A percentile compares a stretch with the other conserved stretches of the same genome.
Evolutionary conservation across 2,888 invertebrate genomes (phyloP).

Genomic region (Pasiphila rectangulata): DNA sequence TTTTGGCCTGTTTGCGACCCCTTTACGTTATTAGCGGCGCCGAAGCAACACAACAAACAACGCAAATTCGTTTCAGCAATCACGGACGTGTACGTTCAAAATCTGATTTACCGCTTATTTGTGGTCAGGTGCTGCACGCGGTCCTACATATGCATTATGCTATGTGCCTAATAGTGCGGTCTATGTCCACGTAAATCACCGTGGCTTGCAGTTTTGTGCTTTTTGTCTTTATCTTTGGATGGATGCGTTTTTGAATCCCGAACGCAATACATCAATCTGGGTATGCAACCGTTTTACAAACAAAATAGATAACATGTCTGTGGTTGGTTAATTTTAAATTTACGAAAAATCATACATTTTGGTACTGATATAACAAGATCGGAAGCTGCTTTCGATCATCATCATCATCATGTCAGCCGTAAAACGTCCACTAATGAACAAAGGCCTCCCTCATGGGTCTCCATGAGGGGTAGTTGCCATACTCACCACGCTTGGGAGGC

Average conservation of each 20-base stretch:
- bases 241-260: constrained; percentile 2
- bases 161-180: neutral
- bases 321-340: too few species aligned
- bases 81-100: constrained; percentile 64
- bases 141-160: constrained; percentile 16
- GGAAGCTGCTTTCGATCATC: too few species aligned
- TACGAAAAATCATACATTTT: too few species aligned
- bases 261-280: constrained; percentile 2
- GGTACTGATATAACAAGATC: too few species aligned
- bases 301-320: too few species aligned
- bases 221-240: constrained; percentile 6
- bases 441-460: too few species aligned
- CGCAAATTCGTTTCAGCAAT: constrained; percentile 69
- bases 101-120: constrained; percentile 78
- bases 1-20: constrained; percentile 39
- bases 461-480: too few species aligned
- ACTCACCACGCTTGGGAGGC: too few species aligned
- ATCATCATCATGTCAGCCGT: too few species aligned
- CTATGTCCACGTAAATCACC: constrained; percentile 25
- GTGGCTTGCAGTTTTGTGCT: constrained; percentile 13
- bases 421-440: too few species aligned
- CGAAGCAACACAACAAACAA: constrained; percentile 39
- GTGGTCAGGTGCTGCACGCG: constrained; percentile 53
- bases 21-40: constrained; percentile 54
- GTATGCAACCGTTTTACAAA: too few species aligned